Evolutionary conservation across 2,797 vertebrate species (phyloP), one percentile per base, ranked within the genome.

Genomic region (Tokudaia muenninki): DNA sequence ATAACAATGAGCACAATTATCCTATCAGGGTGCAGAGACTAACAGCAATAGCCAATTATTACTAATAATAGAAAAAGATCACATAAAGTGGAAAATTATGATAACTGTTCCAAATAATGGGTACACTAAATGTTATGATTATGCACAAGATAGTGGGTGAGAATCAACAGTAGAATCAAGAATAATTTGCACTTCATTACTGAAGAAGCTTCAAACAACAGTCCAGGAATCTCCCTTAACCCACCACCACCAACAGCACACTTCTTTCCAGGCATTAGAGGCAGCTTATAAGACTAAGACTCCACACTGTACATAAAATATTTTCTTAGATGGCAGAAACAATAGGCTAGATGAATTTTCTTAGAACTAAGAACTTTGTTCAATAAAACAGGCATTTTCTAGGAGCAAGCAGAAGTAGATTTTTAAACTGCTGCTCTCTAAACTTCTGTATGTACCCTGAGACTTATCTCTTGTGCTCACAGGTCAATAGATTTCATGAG

Each of bases 281-380:
- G 16, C 19, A 41, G 77, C 16, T 41, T 82, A 67, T 41, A 29
- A 91, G 84, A 81, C 52, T 41, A 47, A 0, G 11, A 79, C 6
- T 72, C 74, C 19, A 86, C 26, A 77, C 57, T 67, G 19, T 88
- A 87, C 79, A 90, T 57, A 95, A 89, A 91, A 16, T 57, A 31
- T 75, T 92, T 96, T 75, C 44, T 87, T 16, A 41, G 44, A 57
- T 80, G 22, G n/a, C 57, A 92, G 41, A 80, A 50, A 67, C 79
- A 92, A 95, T 87, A 87, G 52, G 22, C 37, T 52, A 77, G 41
- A 82, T 74, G 16, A 88, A 63, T 95, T 92, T 93, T 72, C 12
- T 90, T 21, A 84, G 24, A 94, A 72, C 80, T 3, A 37, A 41
- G 21, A 81, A 50, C 52, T 77, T 14, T 57, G 7, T 41, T 44